Evolutionary conservation across 2,797 vertebrate genomes (phyloP).

Genomic region (Syngnathus acus): DNA sequence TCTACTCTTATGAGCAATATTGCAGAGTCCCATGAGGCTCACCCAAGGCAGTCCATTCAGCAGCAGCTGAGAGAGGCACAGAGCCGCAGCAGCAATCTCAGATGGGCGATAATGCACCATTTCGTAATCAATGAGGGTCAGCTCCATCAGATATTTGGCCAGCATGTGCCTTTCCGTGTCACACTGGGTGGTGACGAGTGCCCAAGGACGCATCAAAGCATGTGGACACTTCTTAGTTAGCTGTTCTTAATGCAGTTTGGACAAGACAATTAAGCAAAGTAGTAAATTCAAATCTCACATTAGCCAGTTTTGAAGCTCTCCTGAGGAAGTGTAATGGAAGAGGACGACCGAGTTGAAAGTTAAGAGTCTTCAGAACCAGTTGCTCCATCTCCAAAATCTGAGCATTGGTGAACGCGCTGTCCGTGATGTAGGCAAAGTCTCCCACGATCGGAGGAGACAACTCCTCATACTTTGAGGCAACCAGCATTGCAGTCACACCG

Average conservation of each 20-base stretch:
- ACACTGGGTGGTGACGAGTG: neutral
- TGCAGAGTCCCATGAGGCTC: slow-evolving; percentile 27
- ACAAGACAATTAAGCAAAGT: slow-evolving; percentile 22
- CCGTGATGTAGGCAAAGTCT: slow-evolving; percentile 92
- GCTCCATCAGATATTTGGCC: slow-evolving; percentile 91
- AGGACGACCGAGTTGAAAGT: slow-evolving; percentile 84
- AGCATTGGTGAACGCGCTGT: slow-evolving; percentile 76
- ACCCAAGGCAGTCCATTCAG: slow-evolving; percentile 80
- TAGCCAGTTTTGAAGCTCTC: slow-evolving; percentile 85
- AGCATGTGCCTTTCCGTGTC: slow-evolving; percentile 66
- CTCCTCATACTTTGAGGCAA: slow-evolving; percentile 95
- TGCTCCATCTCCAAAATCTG: slow-evolving; percentile 90
- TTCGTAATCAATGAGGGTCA: slow-evolving; percentile 84
- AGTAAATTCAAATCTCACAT: slow-evolving; percentile 61
- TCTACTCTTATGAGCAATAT: neutral
- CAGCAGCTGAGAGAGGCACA: slow-evolving; percentile 82
- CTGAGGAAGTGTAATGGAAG: slow-evolving; percentile 89
- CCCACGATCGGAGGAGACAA: slow-evolving; percentile 79
- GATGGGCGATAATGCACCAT: slow-evolving; percentile 89
- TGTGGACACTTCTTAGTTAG: no score
- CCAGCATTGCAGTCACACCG: slow-evolving; percentile 82
- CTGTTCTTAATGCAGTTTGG: neutral
- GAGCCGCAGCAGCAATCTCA: slow-evolving; percentile 80
- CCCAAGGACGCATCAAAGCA: neutral
- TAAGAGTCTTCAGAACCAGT: slow-evolving; percentile 71